Evolutionary conservation across 2,888 invertebrate species (phyloP).

Genomic region (Drosophila flavopinicola): DNA sequence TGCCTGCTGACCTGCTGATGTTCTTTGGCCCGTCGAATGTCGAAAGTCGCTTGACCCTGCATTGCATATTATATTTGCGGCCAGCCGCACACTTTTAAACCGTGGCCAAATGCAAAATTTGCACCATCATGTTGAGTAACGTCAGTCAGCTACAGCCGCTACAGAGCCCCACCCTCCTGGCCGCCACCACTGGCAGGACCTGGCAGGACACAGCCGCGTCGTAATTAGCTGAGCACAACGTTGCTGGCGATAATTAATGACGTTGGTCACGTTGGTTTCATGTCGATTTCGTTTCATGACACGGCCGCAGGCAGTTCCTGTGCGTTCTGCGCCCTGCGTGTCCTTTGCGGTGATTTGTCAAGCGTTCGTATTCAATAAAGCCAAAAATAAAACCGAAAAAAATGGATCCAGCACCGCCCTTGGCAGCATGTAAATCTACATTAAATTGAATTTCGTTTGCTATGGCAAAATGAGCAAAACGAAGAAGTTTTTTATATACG

Average conservation of each 20-base stretch:
- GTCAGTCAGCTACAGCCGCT: constrained; percentile 21
- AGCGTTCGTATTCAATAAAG: constrained; percentile 65
- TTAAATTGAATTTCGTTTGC: constrained; percentile 72
- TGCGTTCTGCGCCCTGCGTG: constrained; percentile 12
- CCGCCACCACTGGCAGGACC: background rate
- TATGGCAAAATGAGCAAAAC: constrained; percentile 11
- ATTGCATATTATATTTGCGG: constrained; percentile 69
- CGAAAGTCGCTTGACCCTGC: background rate
- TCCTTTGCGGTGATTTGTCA: constrained; percentile 71
- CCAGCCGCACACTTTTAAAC: constrained; percentile 66
- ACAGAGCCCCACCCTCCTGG: background rate
- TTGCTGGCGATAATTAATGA: constrained; percentile 80
- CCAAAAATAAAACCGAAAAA: constrained; percentile 6
- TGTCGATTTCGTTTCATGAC: constrained; percentile 79
- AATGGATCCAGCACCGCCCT: constrained; percentile 44
- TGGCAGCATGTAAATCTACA: constrained; percentile 72
- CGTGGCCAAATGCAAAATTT: constrained; percentile 71
- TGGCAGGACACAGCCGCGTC: constrained; percentile 41
- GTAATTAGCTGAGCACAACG: constrained; percentile 69
- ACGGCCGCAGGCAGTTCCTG: constrained; percentile 62
- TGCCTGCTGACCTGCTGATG: constrained; percentile 18
- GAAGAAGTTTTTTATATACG: constrained; percentile 12
- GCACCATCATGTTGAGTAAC: constrained; percentile 67
- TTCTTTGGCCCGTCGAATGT: constrained; percentile 3
- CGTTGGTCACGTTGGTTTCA: constrained; percentile 79